These are phyloP conservation scores for Pristionchus fissidentatus DNA, from an alignment of 2,888 invertebrate genomes.

Conservation along the genomic window DNA sequence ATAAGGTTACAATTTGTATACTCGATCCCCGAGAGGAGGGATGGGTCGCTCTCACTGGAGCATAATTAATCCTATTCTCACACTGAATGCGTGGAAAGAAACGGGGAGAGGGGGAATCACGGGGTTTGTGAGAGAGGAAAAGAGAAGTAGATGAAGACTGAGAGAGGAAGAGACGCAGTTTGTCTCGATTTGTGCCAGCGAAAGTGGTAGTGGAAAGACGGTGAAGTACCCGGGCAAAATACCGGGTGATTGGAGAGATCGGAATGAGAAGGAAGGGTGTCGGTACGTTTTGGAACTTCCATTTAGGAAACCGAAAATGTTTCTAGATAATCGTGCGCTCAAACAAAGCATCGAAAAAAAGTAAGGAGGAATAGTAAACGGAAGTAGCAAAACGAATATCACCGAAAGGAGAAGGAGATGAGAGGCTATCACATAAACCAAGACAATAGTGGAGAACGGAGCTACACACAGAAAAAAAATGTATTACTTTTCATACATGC, in stretches of 20 bases:
- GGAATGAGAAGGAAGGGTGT: not conserved
- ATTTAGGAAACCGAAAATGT: too few relatives aligned
- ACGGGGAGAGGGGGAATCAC: not conserved
- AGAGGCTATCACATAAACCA: slow-evolving; percentile 28
- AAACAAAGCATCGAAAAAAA: too few relatives aligned
- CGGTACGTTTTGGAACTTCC: too few relatives aligned
- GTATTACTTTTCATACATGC: too few relatives aligned
- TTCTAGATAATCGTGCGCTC: too few relatives aligned
- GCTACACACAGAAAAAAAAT: too few relatives aligned
- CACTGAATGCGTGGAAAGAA: not conserved
- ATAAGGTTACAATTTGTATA: slow-evolving; percentile 10
- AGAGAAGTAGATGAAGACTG: not conserved
- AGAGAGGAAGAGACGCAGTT: not conserved
- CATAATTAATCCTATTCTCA: slow-evolving; percentile 29
- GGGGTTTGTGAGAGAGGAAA: not conserved
- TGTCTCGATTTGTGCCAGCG: not conserved
- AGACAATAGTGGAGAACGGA: too few relatives aligned
- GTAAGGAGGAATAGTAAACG: too few relatives aligned
- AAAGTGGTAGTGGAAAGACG: too few relatives aligned
- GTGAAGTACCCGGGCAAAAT: too few relatives aligned
- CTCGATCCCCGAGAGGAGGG: slow-evolving; percentile 11
- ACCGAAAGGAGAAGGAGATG: too few relatives aligned
- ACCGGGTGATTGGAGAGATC: not conserved
- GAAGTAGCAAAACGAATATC: too few relatives aligned
- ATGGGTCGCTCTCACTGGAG: not conserved